phyloP scores from a whole-genome alignment of 2,113 vertebrate genomes.

The Burhinus bistriatus region DNA sequence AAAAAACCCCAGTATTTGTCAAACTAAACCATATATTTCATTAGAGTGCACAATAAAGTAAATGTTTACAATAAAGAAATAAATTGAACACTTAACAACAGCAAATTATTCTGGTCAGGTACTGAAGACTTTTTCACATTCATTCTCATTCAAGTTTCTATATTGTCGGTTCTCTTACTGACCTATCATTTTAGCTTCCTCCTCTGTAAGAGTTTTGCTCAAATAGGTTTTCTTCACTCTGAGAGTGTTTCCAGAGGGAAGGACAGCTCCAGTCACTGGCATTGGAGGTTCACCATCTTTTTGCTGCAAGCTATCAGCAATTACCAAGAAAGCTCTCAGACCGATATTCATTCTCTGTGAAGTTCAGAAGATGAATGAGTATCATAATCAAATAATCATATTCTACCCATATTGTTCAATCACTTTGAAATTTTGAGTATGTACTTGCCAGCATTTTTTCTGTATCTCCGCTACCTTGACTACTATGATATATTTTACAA shows the following conservation, averaged over 20 bases:
- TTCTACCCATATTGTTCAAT: background rate
- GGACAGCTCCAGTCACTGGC: constrained; percentile 95
- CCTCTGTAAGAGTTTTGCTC: constrained; percentile 98
- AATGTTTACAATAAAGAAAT: background rate
- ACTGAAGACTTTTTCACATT: background rate
- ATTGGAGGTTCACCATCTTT: constrained; percentile 99
- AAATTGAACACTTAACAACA: background rate
- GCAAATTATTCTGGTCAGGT: background rate
- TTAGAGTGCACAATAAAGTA: background rate
- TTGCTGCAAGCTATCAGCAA: constrained; percentile 96
- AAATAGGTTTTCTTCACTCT: constrained; percentile 98
- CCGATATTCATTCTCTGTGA: constrained; percentile 98
- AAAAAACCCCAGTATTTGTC: background rate
- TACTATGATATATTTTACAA: background rate
- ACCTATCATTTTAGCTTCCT: constrained; percentile 98
- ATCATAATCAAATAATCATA: background rate
- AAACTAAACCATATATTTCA: background rate
- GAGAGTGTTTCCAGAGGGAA: constrained; percentile 96
- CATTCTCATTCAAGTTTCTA: background rate
- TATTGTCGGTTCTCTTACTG: constrained; percentile 39
- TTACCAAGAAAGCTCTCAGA: constrained; percentile 94
- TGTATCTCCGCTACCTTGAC: background rate
- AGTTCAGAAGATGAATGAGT: background rate
- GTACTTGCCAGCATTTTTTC: background rate
- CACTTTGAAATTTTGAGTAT: background rate